These are phyloP conservation scores for Catamblyrhynchus diadema DNA, from an alignment of 2,797 vertebrate genomes.

Conservation along the genomic window DNA sequence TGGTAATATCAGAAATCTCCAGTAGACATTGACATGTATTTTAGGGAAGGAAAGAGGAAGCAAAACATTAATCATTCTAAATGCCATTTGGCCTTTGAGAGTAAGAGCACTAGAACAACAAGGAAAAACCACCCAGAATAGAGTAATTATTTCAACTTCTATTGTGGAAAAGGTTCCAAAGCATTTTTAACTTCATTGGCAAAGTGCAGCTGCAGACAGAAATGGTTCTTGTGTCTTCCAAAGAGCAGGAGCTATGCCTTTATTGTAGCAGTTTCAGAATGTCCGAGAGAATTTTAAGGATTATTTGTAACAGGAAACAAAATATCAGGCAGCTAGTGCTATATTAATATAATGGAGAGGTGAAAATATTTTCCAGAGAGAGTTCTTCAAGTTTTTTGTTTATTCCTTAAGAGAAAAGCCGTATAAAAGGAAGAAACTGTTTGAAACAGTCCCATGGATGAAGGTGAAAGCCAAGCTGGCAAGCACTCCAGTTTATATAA, in stretches of 20 bases:
- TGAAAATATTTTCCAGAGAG: not conserved
- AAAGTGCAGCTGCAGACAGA: not conserved
- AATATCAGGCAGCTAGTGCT: not conserved
- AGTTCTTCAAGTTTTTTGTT: not conserved
- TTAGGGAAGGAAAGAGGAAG: not conserved
- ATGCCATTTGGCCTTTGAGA: not conserved
- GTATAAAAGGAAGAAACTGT: not conserved
- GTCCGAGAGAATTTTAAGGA: not conserved
- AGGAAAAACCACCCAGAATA: not conserved
- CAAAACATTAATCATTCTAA: not conserved
- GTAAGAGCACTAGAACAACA: not conserved
- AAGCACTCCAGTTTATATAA: not conserved
- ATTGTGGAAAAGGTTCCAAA: not conserved
- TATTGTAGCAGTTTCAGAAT: not conserved
- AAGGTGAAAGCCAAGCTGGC: not conserved
- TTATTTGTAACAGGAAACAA: not conserved
- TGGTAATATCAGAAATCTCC: not conserved
- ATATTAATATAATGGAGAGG: not conserved
- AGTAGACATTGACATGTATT: not conserved
- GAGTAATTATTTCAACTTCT: not conserved
- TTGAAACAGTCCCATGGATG: not conserved
- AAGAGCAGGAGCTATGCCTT: not conserved
- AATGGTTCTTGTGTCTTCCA: not conserved
- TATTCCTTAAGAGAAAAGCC: not conserved
- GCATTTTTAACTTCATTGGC: not conserved